A percentile compares a stretch with the other conserved stretches of the same genome.
These are phyloP conservation scores for Nebria salina DNA, from an alignment of 2,888 invertebrate species.

Conservation along the genomic window DNA sequence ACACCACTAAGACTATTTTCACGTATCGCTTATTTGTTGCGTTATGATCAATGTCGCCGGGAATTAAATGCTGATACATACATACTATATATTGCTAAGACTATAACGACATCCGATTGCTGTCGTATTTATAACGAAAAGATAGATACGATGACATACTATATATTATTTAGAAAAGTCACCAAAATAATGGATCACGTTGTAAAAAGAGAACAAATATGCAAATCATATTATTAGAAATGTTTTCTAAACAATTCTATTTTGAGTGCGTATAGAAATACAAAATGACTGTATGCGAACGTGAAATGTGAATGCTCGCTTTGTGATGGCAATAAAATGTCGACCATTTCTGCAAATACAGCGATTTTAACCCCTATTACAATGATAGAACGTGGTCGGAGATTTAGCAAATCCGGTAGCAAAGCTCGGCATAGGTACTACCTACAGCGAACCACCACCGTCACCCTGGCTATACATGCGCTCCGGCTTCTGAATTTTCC, in stretches of 20 bases:
- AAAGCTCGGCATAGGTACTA: slow-evolving; percentile 48
- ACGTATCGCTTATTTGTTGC: slow-evolving; percentile 7
- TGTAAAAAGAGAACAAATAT: too few species aligned
- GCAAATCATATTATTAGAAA: too few species aligned
- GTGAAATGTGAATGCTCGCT: slow-evolving; percentile 2
- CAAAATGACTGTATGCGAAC: not conserved
- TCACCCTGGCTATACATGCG: slow-evolving; percentile 47
- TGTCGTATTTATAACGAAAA: not conserved
- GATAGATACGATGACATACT: not conserved
- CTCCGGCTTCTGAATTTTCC: slow-evolving; percentile 60
- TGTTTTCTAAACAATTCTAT: too few species aligned
- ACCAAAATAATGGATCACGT: not conserved
- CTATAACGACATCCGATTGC: not conserved
- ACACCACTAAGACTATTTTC: not conserved
- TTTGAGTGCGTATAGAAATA: too few species aligned
- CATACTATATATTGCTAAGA: not conserved
- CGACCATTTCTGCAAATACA: slow-evolving; percentile 58
- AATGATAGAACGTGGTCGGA: slow-evolving; percentile 58
- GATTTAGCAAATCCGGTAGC: slow-evolving; percentile 57
- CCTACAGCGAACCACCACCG: slow-evolving; percentile 31
- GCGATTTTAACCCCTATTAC: slow-evolving; percentile 59
- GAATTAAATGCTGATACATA: slow-evolving; percentile 14
- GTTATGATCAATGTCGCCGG: slow-evolving; percentile 13
- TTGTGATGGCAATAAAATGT: slow-evolving; percentile 22
- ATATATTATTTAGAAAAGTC: not conserved